phyloP scores from a whole-genome alignment of 2,113 vertebrate genomes.

The Oriolus oriolus region DNA sequence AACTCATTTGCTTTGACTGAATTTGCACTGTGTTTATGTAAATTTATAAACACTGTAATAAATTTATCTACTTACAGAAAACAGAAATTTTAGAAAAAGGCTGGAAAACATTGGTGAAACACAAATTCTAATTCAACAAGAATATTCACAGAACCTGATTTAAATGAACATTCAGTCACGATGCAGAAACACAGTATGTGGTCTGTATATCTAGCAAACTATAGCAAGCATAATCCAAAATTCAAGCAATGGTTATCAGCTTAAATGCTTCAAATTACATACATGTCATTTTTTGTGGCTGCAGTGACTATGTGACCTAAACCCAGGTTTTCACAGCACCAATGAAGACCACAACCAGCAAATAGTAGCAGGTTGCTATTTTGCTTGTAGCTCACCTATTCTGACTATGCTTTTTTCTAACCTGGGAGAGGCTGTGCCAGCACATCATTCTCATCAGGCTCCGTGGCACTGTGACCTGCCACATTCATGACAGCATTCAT shows the following conservation, averaged over 20 bases:
- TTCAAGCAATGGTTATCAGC: not conserved
- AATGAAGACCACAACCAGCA: not conserved
- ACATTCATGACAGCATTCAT: not conserved
- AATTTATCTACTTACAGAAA: constrained; percentile 49
- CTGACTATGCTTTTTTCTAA: not conserved
- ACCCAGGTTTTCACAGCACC: not conserved
- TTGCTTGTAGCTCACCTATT: not conserved
- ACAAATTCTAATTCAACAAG: not conserved
- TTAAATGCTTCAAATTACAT: not conserved
- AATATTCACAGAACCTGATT: constrained; percentile 7
- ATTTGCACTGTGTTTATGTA: constrained; percentile 55
- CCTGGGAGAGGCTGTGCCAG: not conserved
- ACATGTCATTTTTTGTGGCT: not conserved
- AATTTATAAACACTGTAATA: constrained; percentile 59
- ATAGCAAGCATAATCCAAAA: not conserved
- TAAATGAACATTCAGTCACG: not conserved
- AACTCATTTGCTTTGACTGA: constrained; percentile 59
- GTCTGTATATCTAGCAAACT: not conserved
- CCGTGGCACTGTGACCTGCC: not conserved
- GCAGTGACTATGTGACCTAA: not conserved
- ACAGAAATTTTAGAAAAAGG: constrained; percentile 30
- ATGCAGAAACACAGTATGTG: not conserved
- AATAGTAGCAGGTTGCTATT: not conserved
- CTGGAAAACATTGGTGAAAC: not conserved
- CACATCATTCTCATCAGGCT: not conserved